Evolutionary conservation across 2,113 vertebrate species (phyloP).

Genomic region (Hippoglossus stenolepis): DNA sequence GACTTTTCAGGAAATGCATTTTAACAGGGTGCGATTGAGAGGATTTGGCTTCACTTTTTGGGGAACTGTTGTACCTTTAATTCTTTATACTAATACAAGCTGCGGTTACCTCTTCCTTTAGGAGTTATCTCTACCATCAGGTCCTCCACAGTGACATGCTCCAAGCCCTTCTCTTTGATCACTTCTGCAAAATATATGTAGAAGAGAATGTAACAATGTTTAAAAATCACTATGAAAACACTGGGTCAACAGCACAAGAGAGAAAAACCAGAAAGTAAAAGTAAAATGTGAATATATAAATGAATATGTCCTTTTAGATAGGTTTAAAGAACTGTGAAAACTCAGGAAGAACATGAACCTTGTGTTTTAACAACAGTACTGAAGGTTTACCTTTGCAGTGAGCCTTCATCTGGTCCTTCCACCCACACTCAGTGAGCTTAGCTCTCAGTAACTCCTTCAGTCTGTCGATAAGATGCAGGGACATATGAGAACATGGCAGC

Average conservation of each 20-base stretch:
- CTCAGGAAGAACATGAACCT: background rate
- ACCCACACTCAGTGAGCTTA: slow-evolving; percentile 97
- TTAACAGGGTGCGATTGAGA: no score
- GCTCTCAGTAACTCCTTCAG: slow-evolving; percentile 95
- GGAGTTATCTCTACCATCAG: slow-evolving; percentile 97
- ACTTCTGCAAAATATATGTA: slow-evolving; percentile 85
- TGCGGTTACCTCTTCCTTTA: slow-evolving; percentile 94
- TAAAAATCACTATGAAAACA: background rate
- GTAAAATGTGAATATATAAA: background rate
- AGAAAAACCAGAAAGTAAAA: background rate
- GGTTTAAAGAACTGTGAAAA: background rate
- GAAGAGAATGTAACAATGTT: background rate
- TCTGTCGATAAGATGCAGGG: slow-evolving; percentile 72
- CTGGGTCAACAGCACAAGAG: background rate
- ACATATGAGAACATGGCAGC: background rate
- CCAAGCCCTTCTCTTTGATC: slow-evolving; percentile 97
- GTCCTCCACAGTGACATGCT: slow-evolving; percentile 97
- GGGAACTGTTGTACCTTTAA: background rate
- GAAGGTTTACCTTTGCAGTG: slow-evolving; percentile 92
- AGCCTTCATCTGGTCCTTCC: slow-evolving; percentile 98
- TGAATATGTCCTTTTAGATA: no score
- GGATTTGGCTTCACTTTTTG: no score
- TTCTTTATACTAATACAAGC: background rate
- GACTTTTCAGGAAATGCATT: no score
- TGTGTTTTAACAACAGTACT: background rate